Percentiles rank a stretch among this genome's conserved stretches.
Evolutionary conservation across 2,888 invertebrate genomes (phyloP).

Genomic region (Ormyrus labotus): DNA sequence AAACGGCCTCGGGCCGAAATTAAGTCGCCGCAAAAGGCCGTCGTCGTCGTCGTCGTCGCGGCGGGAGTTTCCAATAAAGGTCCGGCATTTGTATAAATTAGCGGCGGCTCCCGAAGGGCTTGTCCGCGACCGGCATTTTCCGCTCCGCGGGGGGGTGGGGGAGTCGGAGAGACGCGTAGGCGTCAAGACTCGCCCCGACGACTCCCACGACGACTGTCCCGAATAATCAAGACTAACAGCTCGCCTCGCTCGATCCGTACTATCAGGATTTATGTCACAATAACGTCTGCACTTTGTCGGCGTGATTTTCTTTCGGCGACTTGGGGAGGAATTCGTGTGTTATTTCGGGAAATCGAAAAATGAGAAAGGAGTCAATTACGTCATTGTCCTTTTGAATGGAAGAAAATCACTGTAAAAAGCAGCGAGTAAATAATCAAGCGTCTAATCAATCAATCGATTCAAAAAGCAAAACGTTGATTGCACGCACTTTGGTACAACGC

Average conservation of each 20-base stretch:
- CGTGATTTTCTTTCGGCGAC: neutral
- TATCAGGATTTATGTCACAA: constrained; percentile 52
- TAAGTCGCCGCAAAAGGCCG: neutral
- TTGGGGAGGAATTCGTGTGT: neutral
- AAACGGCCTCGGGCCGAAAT: neutral
- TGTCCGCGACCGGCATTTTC: constrained; percentile 61
- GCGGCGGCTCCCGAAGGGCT: constrained; percentile 59
- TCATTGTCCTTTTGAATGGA: too few relatives aligned
- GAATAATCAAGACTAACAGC: constrained; percentile 75
- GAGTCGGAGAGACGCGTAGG: neutral
- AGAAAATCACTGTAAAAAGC: too few relatives aligned
- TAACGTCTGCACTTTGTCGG: constrained; percentile 23
- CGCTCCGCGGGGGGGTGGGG: constrained; percentile 42
- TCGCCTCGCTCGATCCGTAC: constrained; percentile 40
- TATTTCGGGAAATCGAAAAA: neutral
- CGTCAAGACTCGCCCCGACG: constrained; percentile 47
- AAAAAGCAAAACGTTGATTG: too few relatives aligned
- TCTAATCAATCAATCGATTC: too few relatives aligned
- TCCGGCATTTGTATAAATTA: constrained; percentile 66
- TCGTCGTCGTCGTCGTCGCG: neutral
- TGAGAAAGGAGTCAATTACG: too few relatives aligned
- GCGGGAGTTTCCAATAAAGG: constrained; percentile 58
- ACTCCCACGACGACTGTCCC: constrained; percentile 69
- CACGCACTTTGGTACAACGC: too few relatives aligned
- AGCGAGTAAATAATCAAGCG: too few relatives aligned